Evolutionary conservation across 2,113 vertebrate species (phyloP).

Genomic region (Onychostruthus taczanowskii): DNA sequence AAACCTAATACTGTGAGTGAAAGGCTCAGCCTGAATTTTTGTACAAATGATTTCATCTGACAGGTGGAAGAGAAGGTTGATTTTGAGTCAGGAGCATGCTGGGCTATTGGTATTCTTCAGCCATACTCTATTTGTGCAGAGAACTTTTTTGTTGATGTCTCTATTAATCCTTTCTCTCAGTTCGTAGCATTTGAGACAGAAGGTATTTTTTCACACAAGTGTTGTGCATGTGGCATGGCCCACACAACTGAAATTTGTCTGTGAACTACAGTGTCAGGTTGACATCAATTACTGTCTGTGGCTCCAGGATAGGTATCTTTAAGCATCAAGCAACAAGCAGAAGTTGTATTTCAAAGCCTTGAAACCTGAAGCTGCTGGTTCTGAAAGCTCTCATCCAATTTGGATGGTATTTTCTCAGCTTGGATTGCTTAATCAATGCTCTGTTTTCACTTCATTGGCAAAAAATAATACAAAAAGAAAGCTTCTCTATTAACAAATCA

Average conservation of each 20-base stretch:
- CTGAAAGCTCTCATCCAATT: slow-evolving; percentile 15
- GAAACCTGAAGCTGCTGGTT: not conserved
- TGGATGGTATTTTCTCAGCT: not conserved
- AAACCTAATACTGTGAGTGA: not conserved
- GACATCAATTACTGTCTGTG: not conserved
- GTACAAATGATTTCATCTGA: not conserved
- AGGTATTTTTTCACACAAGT: not conserved
- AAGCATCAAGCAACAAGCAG: not conserved
- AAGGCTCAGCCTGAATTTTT: not conserved
- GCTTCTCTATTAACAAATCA: not conserved
- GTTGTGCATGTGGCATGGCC: not conserved
- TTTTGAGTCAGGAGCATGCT: not conserved
- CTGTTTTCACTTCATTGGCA: not conserved
- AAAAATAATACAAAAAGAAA: not conserved
- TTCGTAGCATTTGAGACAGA: not conserved
- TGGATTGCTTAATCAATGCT: slow-evolving; percentile 35
- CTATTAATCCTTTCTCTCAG: slow-evolving; percentile 16
- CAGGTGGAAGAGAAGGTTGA: not conserved
- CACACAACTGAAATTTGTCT: not conserved
- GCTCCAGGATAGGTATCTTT: not conserved
- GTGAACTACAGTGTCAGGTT: not conserved
- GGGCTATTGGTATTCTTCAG: slow-evolving; percentile 4
- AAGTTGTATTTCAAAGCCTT: slow-evolving; percentile 23
- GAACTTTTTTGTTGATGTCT: not conserved
- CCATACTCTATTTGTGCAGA: not conserved